A percentile compares a stretch with the other conserved stretches of the same genome.
phyloP scores from a whole-genome alignment of 2,888 invertebrate genomes.

The Temnothorax unifasciatus region DNA sequence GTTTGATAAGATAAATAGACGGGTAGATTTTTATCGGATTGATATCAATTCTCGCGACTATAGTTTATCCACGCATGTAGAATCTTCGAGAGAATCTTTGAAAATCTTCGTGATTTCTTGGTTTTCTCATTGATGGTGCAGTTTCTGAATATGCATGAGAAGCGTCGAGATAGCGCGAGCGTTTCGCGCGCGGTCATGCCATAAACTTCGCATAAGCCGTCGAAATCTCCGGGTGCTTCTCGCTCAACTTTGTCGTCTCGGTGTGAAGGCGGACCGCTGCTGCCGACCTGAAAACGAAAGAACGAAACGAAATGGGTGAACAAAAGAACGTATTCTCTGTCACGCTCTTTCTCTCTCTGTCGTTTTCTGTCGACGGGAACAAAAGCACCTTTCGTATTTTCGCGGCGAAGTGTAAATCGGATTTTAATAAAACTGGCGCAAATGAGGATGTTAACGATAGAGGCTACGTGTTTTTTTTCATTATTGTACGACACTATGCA shows the following conservation, averaged over 20 bases:
- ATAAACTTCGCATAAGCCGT: slow-evolving; percentile 56
- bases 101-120: slow-evolving; percentile 31
- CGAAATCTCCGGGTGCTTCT: slow-evolving; percentile 32
- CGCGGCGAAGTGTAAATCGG: slow-evolving; percentile 54
- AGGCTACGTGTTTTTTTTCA: slow-evolving; percentile 20
- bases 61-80: neutral
- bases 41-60: neutral
- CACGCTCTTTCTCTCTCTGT: neutral
- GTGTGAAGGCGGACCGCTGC: slow-evolving; percentile 6
- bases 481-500: neutral
- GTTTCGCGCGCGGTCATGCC: slow-evolving; percentile 34
- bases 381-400: slow-evolving; percentile 46
- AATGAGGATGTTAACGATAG: slow-evolving; percentile 28
- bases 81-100: neutral
- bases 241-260: slow-evolving; percentile 42
- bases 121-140: slow-evolving; percentile 49
- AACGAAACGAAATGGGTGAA: slow-evolving; percentile 46
- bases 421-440: slow-evolving; percentile 54
- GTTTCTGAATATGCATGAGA: slow-evolving; percentile 74
- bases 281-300: slow-evolving; percentile 49
- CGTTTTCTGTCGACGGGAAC: slow-evolving; percentile 24
- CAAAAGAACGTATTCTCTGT: slow-evolving; percentile 48
- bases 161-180: slow-evolving; percentile 30
- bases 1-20: neutral
- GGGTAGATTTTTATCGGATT: neutral